phyloP scores from a whole-genome alignment of 2,888 invertebrate genomes.

The Axea sp. region DNA sequence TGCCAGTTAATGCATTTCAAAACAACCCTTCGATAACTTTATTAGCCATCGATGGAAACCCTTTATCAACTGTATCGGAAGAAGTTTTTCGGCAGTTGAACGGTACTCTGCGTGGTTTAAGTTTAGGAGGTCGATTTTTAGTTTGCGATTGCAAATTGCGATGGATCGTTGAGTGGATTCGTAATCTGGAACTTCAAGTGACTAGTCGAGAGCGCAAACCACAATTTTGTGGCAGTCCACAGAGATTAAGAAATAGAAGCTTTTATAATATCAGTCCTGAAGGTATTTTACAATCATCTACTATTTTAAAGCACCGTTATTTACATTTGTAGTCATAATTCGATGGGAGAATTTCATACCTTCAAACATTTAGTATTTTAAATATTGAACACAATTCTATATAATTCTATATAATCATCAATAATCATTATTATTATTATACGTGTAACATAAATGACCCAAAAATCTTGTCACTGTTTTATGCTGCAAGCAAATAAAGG shows the following conservation, averaged over 20 bases:
- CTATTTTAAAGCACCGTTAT: too few species aligned
- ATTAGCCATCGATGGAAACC: conserved; percentile 94
- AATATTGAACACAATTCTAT: too few species aligned
- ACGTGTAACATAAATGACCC: too few species aligned
- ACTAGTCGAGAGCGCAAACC: conserved; percentile 95
- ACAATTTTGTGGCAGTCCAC: conserved; percentile 93
- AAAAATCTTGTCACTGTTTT: too few species aligned
- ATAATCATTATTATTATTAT: too few species aligned
- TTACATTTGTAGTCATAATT: too few species aligned
- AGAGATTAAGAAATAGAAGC: conserved; percentile 88
- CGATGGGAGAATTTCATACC: too few species aligned
- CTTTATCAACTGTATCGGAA: conserved; percentile 90
- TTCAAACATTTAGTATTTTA: too few species aligned
- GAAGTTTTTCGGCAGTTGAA: conserved; percentile 89
- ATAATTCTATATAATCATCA: neutral
- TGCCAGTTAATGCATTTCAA: conserved; percentile 89
- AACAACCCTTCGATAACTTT: conserved; percentile 92
- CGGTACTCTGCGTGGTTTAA: conserved; percentile 90
- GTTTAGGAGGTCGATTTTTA: conserved; percentile 92
- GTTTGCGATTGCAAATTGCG: conserved; percentile 92
- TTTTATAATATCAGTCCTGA: conserved; percentile 93
- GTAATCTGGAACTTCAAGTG: conserved; percentile 92
- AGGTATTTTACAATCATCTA: too few species aligned
- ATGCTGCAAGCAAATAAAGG: too few species aligned
- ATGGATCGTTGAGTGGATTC: conserved; percentile 95